These are phyloP conservation scores for Eulemur albifrons DNA, from an alignment of 2,797 vertebrate genomes.

Conservation along the genomic window DNA sequence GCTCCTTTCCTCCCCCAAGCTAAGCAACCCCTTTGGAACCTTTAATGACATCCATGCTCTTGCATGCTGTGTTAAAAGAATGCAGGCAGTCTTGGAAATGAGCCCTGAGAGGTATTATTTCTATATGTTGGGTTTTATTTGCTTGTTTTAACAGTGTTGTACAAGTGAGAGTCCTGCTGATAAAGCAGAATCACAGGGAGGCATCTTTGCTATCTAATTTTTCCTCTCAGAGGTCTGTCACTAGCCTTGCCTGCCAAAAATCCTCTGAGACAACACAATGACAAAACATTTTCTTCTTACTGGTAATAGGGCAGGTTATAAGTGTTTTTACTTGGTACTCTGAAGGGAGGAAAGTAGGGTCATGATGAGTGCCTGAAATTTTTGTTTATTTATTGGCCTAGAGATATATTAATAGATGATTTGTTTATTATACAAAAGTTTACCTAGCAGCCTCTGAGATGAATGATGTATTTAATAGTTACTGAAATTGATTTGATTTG, in stretches of 20 bases:
- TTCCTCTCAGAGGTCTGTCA: background rate
- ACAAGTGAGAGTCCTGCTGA: background rate
- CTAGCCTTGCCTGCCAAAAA: background rate
- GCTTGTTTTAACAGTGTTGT: constrained; percentile 34
- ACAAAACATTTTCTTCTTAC: background rate
- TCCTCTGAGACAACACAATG: background rate
- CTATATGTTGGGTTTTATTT: constrained; percentile 46
- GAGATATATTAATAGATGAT: background rate
- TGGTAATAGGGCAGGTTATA: background rate
- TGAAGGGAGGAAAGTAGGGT: background rate
- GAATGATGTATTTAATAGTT: background rate
- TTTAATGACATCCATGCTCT: constrained; percentile 17
- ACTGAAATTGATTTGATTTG: background rate
- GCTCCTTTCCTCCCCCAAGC: background rate
- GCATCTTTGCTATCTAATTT: background rate
- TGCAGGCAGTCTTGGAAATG: constrained; percentile 15
- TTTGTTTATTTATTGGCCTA: constrained; percentile 20
- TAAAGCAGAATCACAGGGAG: background rate
- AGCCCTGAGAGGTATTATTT: constrained; percentile 1
- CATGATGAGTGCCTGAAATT: background rate
- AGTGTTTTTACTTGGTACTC: constrained; percentile 6
- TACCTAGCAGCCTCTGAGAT: background rate
- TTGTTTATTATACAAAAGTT: constrained; percentile 33
- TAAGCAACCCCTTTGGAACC: background rate
- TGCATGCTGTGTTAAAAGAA: background rate